Conservation (phyloP, 2,888 invertebrate species). For the Tetragonisca angustula region DNA sequence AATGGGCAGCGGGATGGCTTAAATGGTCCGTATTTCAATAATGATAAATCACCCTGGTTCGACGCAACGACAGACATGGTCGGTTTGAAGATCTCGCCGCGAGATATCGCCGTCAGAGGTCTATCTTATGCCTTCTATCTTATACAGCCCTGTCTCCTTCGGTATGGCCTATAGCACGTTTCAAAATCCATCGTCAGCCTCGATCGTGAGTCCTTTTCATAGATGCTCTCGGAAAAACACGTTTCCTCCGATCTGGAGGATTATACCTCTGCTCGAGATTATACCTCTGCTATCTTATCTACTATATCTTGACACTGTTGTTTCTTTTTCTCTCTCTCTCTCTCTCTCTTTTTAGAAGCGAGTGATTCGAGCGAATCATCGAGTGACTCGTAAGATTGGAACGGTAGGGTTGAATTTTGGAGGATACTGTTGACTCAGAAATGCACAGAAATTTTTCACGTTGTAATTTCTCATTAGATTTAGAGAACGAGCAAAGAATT, state of each 20-base stretch:
- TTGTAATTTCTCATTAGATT: too few species aligned
- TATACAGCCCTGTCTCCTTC: constrained; percentile 53
- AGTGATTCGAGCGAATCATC: background rate
- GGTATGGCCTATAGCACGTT: constrained; percentile 52
- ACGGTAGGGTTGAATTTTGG: too few species aligned
- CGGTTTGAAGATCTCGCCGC: constrained; percentile 73
- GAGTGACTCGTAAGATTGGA: too few species aligned
- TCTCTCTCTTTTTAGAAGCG: too few species aligned
- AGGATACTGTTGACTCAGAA: too few species aligned
- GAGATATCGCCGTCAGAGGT: constrained; percentile 75
- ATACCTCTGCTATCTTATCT: background rate
- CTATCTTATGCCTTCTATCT: constrained; percentile 77
- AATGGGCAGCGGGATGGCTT: constrained; percentile 67
- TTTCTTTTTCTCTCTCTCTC: background rate
- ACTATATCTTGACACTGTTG: background rate
- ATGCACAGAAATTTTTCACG: too few species aligned
- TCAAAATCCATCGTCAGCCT: constrained; percentile 49
- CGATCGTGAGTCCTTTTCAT: constrained; percentile 38
- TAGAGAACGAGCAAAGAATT: too few species aligned
- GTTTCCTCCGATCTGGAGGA: constrained; percentile 12
- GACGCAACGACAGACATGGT: constrained; percentile 74
- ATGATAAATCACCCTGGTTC: constrained; percentile 79
- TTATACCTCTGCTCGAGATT: background rate
- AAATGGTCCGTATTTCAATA: constrained; percentile 79
- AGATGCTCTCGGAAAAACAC: constrained; percentile 4